These are phyloP conservation scores for Pseudopodoces humilis DNA, from an alignment of 2,113 vertebrate genomes.

Conservation along the genomic window DNA sequence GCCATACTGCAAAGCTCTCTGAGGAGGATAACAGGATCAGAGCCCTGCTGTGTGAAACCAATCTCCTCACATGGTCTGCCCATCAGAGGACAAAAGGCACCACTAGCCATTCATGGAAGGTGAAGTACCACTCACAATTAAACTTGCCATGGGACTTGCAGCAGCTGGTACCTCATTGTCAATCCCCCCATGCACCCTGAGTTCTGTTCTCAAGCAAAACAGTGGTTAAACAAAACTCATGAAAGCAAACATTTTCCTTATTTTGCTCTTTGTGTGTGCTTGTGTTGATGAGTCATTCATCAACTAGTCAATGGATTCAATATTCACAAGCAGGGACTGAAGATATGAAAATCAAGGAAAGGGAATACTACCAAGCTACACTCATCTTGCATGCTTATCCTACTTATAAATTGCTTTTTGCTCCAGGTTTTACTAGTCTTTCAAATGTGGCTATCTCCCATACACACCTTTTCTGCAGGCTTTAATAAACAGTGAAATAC, in stretches of 20 bases:
- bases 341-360: neutral
- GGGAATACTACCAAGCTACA: neutral
- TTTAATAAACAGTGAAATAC: constrained; percentile 5
- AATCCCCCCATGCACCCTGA: neutral
- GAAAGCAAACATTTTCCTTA: neutral
- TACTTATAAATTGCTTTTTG: neutral
- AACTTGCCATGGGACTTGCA: neutral
- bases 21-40: neutral
- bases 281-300: constrained; percentile 49
- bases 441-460: neutral
- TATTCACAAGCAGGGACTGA: constrained; percentile 21
- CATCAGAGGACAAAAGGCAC: neutral
- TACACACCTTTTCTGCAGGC: neutral
- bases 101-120: neutral
- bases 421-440: neutral
- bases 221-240: neutral
- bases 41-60: neutral
- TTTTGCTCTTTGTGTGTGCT: neutral
- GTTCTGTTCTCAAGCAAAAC: neutral
- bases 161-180: neutral
- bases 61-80: neutral
- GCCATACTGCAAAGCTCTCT: neutral
- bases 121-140: neutral
- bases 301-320: constrained; percentile 1
- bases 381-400: neutral